Conservation (phyloP, 2,797 vertebrate genomes). For the Catamblyrhynchus diadema region DNA sequence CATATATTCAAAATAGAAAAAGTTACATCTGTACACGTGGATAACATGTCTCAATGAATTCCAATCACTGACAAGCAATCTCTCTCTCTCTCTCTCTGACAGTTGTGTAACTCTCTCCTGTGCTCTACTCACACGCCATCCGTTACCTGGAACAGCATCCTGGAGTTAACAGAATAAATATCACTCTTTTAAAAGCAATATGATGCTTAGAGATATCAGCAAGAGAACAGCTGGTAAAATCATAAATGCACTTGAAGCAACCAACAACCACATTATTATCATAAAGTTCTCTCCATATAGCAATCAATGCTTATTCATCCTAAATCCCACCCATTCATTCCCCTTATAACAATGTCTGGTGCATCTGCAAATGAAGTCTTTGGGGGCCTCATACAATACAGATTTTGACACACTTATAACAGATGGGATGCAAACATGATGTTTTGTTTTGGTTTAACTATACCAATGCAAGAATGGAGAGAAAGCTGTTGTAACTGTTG, state of each 20-base stretch:
- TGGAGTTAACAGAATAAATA: not conserved
- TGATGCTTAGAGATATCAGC: not conserved
- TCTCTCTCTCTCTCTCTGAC: not conserved
- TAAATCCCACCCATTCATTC: not conserved
- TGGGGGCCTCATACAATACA: not conserved
- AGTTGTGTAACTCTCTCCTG: not conserved
- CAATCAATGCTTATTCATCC: not conserved
- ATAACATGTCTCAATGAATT: not conserved
- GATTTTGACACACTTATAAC: not conserved
- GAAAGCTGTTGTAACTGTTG: not conserved
- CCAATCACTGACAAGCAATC: not conserved
- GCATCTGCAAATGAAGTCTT: not conserved
- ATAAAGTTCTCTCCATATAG: not conserved
- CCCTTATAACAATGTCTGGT: not conserved
- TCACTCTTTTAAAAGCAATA: not conserved
- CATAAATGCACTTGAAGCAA: not conserved
- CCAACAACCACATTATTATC: not conserved
- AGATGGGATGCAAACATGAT: not conserved
- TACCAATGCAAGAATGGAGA: not conserved
- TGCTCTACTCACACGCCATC: not conserved
- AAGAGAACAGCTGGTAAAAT: not conserved
- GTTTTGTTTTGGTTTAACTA: not conserved
- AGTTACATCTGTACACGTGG: accelerated
- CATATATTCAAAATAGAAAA: accelerated
- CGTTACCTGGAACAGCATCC: not conserved